Base-by-base conservation (phyloP, 2,888 invertebrate species). In the Xiphydria camelus region DNA sequence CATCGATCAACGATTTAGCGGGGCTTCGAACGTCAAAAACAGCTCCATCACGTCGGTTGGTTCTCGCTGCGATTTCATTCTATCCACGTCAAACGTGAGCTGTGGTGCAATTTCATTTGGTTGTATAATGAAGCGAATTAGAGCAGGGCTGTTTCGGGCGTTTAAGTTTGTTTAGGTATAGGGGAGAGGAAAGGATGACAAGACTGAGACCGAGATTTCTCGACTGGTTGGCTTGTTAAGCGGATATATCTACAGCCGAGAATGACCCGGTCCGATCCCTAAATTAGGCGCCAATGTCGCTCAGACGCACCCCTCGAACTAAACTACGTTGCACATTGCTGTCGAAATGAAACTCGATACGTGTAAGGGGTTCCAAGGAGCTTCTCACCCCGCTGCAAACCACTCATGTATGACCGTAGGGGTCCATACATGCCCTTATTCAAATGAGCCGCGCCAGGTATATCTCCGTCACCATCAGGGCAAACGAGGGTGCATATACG, bases 261-360 rank as follows among this genome's bases (percentile, higher is more conserved):
- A n/a, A n/a, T n/a, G 18, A 14, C 32, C 45, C 25, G 29, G 38
- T 40, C 14, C 33, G 26, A 33, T 36, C 41, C 31, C 39, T 38
- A 37, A 51, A 51, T 49, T 45, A 43, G 40, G 49, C 48, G 51
- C 44, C 41, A 41, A 44, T 41, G 47, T 47, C 39, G 33, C 38
- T 41, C 36, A 25, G 41, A 45, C 41, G 38, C 39, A 17, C 15
- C 14, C 17, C 17, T 17, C 12, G 33, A 33, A 17, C 15, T 33
- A 15, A 33, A 17, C 33, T 17, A n/a, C 33, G 33, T 33, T 6
- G 33, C 33, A 3, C 7, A 17, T 9, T 14, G 33, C 7, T 10
- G 9, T 26, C 26, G 26, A 3, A 26, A 25, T 12, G 25, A 25
- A 25, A 26, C 14, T 14, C 26, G 26, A 26, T 26, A 26, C 26